Conservation (phyloP, 2,113 vertebrate genomes). For the Ceuthmochares aereus region DNA sequence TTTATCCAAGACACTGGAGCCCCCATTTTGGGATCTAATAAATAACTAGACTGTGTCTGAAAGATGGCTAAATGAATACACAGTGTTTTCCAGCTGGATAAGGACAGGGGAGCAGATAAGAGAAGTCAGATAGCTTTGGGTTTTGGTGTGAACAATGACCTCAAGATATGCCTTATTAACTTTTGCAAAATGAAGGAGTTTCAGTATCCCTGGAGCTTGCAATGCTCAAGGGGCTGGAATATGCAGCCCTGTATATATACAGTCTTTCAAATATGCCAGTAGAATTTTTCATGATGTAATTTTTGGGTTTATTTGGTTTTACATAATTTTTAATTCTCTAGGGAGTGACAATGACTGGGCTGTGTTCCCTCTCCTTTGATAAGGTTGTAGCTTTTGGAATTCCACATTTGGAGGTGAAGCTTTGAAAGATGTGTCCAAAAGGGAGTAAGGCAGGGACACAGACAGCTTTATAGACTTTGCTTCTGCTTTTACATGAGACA, state of each 20-base stretch:
- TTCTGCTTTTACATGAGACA: neutral
- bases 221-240: neutral
- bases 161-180: neutral
- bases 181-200: neutral
- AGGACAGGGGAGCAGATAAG: slow-evolving; percentile 30
- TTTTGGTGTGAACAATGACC: slow-evolving; percentile 13
- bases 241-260: neutral
- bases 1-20: neutral
- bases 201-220: neutral
- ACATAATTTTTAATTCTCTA: neutral
- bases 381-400: neutral
- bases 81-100: neutral
- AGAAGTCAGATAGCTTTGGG: neutral
- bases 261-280: neutral
- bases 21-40: neutral
- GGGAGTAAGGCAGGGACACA: neutral
- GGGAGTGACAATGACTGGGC: neutral
- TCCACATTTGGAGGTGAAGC: neutral
- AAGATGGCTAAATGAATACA: neutral
- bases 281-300: neutral
- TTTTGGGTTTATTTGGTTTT: neutral
- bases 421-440: neutral
- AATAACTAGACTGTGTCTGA: neutral
- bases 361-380: neutral
- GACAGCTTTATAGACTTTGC: neutral